Base-by-base conservation (phyloP, 2,113 vertebrate genomes). In the Copsychus sechellarum region DNA sequence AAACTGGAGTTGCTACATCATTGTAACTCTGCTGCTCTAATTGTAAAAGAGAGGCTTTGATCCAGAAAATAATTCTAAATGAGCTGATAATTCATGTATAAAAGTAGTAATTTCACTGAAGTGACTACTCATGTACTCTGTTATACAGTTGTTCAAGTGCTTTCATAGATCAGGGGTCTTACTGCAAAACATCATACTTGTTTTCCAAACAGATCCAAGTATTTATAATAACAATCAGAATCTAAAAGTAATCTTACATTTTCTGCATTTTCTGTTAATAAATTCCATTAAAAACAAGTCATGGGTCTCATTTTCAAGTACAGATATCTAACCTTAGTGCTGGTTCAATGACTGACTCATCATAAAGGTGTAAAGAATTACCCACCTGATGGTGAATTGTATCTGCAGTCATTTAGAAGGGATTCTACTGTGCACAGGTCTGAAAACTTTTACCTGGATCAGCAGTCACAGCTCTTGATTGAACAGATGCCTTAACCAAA, bases 41-140 rank as follows among this genome's bases (percentile, higher is more conserved):
- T 88, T 86, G 65, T 84, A 92, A 64, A 40, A 93, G 66, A 87
- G 91, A 92, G 87, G 43, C 60, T 88, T 94, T 94, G 85, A 83
- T 96, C 82, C 94, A 90, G 72, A 38, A 90, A 88, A 81, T 88
- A 86, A 77, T 45, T 94, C 74, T 36, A 90, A 93, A 89, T 90
- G 77, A 94, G 82, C 81, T 60, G 92, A 50, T 96, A 96, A 96
- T 96, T 96, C 72, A 86, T 29, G 76, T 83, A 74, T 83, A 47
- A 86, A 94, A 90, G 56, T 71, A 88, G 76, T 77, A 71, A 96
- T 94, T 96, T 95, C 34, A 94, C 83, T 93, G 84, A 93, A 92
- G 79, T 74, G 74, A 83, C 93, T 88, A n/a, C 74, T 95, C 33
- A 12, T 69, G 48, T 83, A 47, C 53, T 90, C n/a, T 1, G 2